phyloP scores from a whole-genome alignment of 2,113 vertebrate genomes.

The Thermophis baileyi region DNA sequence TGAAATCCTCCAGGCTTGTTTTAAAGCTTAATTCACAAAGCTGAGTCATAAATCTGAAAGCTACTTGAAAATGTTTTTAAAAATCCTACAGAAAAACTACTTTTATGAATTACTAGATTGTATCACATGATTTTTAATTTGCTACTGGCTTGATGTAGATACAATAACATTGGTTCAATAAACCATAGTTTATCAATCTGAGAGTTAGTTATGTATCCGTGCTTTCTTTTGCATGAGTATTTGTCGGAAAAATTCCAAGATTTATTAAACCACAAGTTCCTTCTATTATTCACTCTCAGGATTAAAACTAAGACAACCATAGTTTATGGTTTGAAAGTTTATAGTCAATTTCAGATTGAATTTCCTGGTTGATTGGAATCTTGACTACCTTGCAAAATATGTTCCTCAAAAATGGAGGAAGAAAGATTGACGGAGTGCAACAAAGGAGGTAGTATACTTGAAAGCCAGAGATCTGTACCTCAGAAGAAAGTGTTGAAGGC shows the following conservation, averaged over 20 bases:
- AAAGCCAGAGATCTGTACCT: background rate
- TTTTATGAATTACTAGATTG: background rate
- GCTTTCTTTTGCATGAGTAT: background rate
- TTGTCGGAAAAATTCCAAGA: background rate
- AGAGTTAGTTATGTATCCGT: background rate
- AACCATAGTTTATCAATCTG: background rate
- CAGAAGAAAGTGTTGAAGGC: background rate
- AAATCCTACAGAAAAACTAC: background rate
- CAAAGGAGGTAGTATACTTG: background rate
- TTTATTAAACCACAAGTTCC: background rate
- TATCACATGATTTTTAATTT: background rate
- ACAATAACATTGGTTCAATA: background rate
- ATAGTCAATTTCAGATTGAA: background rate
- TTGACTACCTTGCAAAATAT: background rate
- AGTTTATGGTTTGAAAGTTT: background rate
- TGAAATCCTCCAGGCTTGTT: conserved; percentile 52
- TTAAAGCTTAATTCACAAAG: conserved; percentile 52
- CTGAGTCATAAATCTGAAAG: conserved; percentile 14
- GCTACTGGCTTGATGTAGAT: background rate
- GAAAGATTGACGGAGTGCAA: background rate
- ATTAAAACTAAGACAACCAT: background rate
- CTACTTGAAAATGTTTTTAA: background rate
- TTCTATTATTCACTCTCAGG: background rate
- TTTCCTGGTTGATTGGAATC: background rate
- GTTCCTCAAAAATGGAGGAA: background rate